Percentiles rank a stretch among this genome's conserved stretches.
phyloP scores from a whole-genome alignment of 2,113 vertebrate genomes.

The Tetraodon nigroviridis region DNA sequence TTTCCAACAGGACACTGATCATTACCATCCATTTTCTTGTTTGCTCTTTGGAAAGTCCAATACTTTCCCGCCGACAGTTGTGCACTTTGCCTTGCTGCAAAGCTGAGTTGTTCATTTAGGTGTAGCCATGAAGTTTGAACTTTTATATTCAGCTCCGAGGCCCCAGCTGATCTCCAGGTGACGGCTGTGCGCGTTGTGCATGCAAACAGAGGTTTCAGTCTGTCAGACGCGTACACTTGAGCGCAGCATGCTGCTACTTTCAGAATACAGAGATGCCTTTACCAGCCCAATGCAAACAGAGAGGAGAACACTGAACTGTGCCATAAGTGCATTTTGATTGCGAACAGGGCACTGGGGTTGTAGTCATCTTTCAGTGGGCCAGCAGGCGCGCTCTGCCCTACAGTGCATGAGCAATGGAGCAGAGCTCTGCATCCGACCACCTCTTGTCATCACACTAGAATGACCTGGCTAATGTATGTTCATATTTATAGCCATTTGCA shows the following conservation, averaged over 20 bases:
- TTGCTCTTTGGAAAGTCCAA: background rate
- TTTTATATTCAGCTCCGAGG: constrained; percentile 44
- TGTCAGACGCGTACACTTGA: constrained; percentile 51
- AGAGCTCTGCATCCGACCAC: constrained; percentile 27
- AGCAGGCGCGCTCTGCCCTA: constrained; percentile 30
- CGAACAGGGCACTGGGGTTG: constrained; percentile 32
- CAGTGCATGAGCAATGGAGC: constrained; percentile 18
- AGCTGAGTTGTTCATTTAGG: constrained; percentile 35
- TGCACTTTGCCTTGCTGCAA: background rate
- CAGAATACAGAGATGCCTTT: constrained; percentile 50
- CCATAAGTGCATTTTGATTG: constrained; percentile 55
- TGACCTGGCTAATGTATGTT: constrained; percentile 38
- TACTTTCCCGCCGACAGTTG: background rate
- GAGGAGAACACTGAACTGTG: constrained; percentile 36
- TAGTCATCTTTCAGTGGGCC: constrained; percentile 34
- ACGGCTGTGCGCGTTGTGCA: constrained; percentile 57
- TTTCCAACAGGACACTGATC: constrained; percentile 5
- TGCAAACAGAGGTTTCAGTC: constrained; percentile 62
- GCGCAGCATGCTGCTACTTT: constrained; percentile 36
- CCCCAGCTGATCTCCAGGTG: constrained; percentile 53
- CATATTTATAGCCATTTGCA: constrained; percentile 46
- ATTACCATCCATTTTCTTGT: constrained; percentile 6
- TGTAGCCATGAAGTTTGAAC: constrained; percentile 43
- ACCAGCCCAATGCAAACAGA: constrained; percentile 32
- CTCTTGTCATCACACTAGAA: constrained; percentile 38